A percentile compares a stretch with the other conserved stretches of the same genome.
Evolutionary conservation across 2,888 invertebrate species (phyloP).

Genomic region (Argyresthia goedartella): DNA sequence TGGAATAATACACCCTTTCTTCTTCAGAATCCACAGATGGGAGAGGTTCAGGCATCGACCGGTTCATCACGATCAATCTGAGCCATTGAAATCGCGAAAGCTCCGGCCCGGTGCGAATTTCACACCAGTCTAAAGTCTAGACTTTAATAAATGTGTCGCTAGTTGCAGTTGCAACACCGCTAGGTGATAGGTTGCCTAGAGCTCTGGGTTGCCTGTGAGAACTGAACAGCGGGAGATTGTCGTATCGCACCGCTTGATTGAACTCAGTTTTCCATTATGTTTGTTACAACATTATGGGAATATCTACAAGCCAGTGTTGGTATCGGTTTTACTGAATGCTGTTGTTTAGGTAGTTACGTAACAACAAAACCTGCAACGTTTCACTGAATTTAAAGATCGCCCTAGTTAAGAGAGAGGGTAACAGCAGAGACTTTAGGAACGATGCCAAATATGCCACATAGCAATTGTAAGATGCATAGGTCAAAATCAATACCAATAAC

Average conservation of each 20-base stretch:
- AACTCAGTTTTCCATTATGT: slow-evolving; percentile 16
- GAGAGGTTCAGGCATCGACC: slow-evolving; percentile 24
- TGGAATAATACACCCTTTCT: neutral
- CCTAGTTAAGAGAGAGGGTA: too few species aligned
- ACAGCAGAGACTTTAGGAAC: too few species aligned
- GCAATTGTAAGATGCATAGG: too few species aligned
- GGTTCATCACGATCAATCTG: slow-evolving; percentile 53
- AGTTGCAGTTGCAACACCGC: slow-evolving; percentile 12
- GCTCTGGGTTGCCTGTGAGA: slow-evolving; percentile 47
- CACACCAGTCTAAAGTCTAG: slow-evolving; percentile 54
- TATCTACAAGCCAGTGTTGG: too few species aligned
- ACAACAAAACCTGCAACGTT: too few species aligned
- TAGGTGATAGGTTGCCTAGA: slow-evolving; percentile 16
- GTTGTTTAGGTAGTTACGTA: too few species aligned
- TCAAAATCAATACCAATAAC: too few species aligned
- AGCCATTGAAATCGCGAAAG: slow-evolving; percentile 57
- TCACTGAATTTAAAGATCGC: too few species aligned
- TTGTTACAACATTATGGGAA: slow-evolving; percentile 1
- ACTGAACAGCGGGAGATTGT: slow-evolving; percentile 34
- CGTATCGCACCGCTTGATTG: slow-evolving; percentile 25
- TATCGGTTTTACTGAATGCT: too few species aligned
- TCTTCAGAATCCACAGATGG: slow-evolving; percentile 1
- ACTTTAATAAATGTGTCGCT: slow-evolving; percentile 43
- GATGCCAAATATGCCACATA: too few species aligned
- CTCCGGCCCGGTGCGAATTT: slow-evolving; percentile 55